Conservation (phyloP, 1,140 invertebrate genomes). For the Pogonus chalceus region DNA sequence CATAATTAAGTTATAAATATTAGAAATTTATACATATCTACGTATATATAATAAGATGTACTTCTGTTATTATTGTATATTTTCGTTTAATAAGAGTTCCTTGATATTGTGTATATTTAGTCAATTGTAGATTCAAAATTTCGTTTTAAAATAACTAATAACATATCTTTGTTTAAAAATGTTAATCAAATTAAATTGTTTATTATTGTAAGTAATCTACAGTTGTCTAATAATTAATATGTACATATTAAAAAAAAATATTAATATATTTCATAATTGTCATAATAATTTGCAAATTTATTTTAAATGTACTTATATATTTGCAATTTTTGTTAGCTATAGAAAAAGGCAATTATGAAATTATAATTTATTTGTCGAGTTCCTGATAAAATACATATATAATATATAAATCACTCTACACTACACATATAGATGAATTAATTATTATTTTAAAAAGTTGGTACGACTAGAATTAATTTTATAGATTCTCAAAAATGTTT, state of each 20-base stretch:
- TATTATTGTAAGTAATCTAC: not conserved
- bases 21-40: no score
- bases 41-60: no score
- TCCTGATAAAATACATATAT: not conserved
- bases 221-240: not conserved
- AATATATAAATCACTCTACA: not conserved
- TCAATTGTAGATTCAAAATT: no score
- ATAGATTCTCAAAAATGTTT: conserved; percentile 7
- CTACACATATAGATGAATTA: no score
- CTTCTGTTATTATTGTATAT: no score
- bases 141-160: no score
- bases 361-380: not conserved
- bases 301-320: not conserved
- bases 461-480: no score
- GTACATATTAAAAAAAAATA: not conserved
- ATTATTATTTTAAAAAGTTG: no score
- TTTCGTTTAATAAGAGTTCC: no score
- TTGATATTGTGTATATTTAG: no score
- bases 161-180: no score
- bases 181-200: not conserved
- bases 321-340: not conserved
- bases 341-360: not conserved
- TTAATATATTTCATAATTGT: not conserved
- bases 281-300: not conserved
- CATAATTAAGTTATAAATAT: no score